Evolutionary conservation across 2,113 vertebrate species (phyloP), one percentile per base, ranked within the genome.

Genomic region (Ramphastos sulfuratus): DNA sequence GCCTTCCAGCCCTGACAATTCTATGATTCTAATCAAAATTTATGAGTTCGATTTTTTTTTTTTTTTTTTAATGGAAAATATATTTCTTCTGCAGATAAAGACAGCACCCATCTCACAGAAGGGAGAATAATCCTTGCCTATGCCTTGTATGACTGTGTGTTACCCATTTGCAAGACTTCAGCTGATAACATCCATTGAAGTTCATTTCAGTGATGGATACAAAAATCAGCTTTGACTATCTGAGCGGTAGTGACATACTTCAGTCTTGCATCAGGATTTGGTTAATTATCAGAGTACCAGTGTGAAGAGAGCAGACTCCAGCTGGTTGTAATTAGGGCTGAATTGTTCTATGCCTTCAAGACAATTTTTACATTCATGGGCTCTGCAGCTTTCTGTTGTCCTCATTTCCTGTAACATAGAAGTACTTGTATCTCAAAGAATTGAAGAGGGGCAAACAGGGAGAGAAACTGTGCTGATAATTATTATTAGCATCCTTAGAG

Each of bases 241-340:
- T 70, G 71, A 52, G 31, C 63, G 23, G 37, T 88, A 64, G 90
- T 95, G 73, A 60, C 87, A 92, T 93, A 66, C 48, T 91, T 61
- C 30, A 79, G 30, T 74, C 81, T 74, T 87, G 67, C 52, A 94
- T 93, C 84, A 92, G 82, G 94, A 67, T 92, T 96, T 92, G 79
- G 89, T 91, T 96, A 94, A 93, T 96, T 77, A 89, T 87, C 59
- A 48, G 76, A 95, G 66, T 85, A 78, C 93, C 39, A 46, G 67
- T 96, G 85, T 82, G 93, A 89, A 90, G 76, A 65, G 91, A 93
- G 64, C 82, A 84, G 76, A 80, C 78, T 96, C 94, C 92, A 95
- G 83, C 93, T 97, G 94, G 70, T 73, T 95, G 56, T 95, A 95
- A 95, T 97, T 97, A 96, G 89, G 60, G 71, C 82, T 97, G 83